Evolutionary conservation across 2,113 vertebrate species (phyloP).

Genomic region (Aleadryas rufinucha): DNA sequence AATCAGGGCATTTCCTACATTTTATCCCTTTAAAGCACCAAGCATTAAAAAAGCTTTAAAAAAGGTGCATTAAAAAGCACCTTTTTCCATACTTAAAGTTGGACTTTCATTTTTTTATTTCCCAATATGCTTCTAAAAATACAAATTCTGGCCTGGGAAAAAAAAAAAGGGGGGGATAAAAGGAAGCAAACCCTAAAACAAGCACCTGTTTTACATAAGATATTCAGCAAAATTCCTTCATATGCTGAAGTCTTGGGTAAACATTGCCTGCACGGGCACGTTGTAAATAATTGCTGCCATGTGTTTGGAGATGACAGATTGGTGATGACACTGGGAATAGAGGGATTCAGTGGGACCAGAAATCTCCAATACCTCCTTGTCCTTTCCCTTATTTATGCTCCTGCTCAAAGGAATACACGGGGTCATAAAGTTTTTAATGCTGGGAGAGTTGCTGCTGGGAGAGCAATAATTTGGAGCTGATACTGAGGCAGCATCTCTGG

Average conservation of each 20-base stretch:
- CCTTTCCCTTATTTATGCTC: not conserved
- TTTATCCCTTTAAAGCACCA: not conserved
- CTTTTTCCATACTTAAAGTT: no score
- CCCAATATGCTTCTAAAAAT: not conserved
- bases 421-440: not conserved
- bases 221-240: not conserved
- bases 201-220: not conserved
- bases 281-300: not conserved
- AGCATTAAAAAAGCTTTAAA: no score
- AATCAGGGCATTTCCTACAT: not conserved
- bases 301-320: not conserved
- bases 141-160: not conserved
- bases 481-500: not conserved
- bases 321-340: not conserved
- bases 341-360: not conserved
- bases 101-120: not conserved
- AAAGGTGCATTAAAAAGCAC: no score
- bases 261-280: not conserved
- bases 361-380: not conserved
- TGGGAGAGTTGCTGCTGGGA: not conserved
- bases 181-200: not conserved
- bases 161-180: fast-evolving
- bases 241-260: not conserved
- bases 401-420: not conserved
- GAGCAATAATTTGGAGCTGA: not conserved